Evolutionary conservation across 2,888 invertebrate genomes (phyloP).

Genomic region (Acholoe squamosa): DNA sequence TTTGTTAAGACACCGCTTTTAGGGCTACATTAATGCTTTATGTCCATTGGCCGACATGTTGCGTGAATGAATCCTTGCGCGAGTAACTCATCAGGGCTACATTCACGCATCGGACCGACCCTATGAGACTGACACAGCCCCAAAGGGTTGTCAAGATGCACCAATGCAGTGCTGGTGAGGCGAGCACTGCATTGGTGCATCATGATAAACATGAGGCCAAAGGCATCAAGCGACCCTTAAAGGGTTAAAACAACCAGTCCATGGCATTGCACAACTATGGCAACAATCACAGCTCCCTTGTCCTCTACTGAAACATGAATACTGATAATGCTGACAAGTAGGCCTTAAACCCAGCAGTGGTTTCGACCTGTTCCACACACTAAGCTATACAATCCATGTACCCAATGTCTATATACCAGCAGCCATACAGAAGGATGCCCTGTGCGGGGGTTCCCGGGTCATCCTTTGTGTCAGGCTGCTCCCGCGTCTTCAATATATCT

Average conservation of each 20-base stretch:
- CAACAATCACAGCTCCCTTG: slow-evolving; percentile 24
- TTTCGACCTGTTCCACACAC: slow-evolving; percentile 38
- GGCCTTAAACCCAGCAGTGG: slow-evolving; percentile 38
- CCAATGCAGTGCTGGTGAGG: background rate
- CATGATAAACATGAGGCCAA: background rate
- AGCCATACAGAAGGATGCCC: too few species aligned
- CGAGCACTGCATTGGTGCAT: background rate
- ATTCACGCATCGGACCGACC: background rate
- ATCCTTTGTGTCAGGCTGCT: too few species aligned
- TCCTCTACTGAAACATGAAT: background rate
- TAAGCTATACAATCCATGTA: background rate
- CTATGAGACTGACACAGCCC: too few species aligned
- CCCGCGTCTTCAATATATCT: too few species aligned
- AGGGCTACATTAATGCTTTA: too few species aligned
- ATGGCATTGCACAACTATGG: slow-evolving; percentile 30
- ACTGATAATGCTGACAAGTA: slow-evolving; percentile 47
- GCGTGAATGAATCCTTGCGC: background rate
- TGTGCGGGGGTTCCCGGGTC: too few species aligned
- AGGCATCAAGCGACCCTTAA: background rate
- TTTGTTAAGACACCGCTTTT: too few species aligned
- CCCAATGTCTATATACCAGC: background rate
- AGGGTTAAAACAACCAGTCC: background rate
- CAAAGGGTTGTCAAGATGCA: background rate
- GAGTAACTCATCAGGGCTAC: background rate
- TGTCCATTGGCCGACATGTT: too few species aligned